Percentiles rank a stretch among this genome's conserved stretches.
Conservation (phyloP, 2,113 vertebrate species). For the Chascanopsetta lugubris region DNA sequence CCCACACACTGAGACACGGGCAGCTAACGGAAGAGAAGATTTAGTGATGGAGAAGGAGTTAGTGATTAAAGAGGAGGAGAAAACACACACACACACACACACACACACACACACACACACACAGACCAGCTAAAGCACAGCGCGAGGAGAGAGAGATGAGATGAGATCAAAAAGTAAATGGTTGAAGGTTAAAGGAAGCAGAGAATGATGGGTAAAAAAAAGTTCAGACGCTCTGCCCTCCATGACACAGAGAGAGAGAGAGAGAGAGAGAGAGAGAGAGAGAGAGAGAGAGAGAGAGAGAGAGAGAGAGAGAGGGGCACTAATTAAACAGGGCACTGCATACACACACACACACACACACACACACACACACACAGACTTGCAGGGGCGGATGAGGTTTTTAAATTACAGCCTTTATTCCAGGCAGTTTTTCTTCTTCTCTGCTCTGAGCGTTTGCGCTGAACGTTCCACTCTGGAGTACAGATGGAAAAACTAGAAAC, state of each 20-base stretch:
- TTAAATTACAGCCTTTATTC: conserved; percentile 71
- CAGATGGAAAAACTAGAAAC: background rate
- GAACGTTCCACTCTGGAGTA: conserved; percentile 23
- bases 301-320: conserved; percentile 20
- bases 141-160: conserved; percentile 21
- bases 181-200: conserved; percentile 7
- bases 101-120: conserved; percentile 20
- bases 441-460: conserved; percentile 21
- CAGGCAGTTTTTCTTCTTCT: conserved; percentile 49
- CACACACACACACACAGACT: conserved; percentile 49
- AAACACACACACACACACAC: conserved; percentile 27
- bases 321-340: conserved; percentile 53
- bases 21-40: conserved; percentile 9
- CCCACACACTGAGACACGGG: conserved; percentile 20
- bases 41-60: conserved; percentile 29
- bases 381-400: conserved; percentile 69
- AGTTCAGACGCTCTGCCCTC: conserved; percentile 44
- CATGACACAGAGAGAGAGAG: conserved; percentile 33
- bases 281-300: conserved; percentile 30
- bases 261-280: conserved; percentile 16
- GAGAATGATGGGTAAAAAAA: conserved; percentile 21
- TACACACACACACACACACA: conserved; percentile 25
- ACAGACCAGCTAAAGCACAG: conserved; percentile 33
- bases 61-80: conserved; percentile 48
- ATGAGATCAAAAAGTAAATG: conserved; percentile 14